Percentiles rank a stretch among this genome's conserved stretches.
Conservation (phyloP, 2,888 invertebrate genomes). For the Altica lythri region DNA sequence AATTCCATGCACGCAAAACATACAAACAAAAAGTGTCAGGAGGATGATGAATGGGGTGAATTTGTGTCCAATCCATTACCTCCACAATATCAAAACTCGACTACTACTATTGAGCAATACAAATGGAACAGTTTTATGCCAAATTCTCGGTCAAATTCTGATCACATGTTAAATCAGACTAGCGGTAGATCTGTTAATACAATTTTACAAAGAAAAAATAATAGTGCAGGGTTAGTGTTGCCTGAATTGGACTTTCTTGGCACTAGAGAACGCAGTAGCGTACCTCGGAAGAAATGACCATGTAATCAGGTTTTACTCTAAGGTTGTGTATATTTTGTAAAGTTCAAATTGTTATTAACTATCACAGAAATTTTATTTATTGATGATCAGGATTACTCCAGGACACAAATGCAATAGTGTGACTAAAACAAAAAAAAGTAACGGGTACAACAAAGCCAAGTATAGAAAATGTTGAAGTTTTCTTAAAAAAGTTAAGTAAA, state of each 20-base stretch:
- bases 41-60: slow-evolving; percentile 64
- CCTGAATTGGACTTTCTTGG: slow-evolving; percentile 63
- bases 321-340: slow-evolving; percentile 31
- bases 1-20: slow-evolving; percentile 5
- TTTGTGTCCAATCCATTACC: slow-evolving; percentile 60
- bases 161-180: slow-evolving; percentile 5
- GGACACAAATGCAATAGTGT: too few relatives aligned
- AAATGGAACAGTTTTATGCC: slow-evolving; percentile 46
- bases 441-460: too few relatives aligned
- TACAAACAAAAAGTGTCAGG: slow-evolving; percentile 28
- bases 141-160: slow-evolving; percentile 29
- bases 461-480: too few relatives aligned
- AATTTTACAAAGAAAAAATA: slow-evolving; percentile 32
- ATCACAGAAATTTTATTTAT: too few relatives aligned
- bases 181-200: slow-evolving; percentile 8
- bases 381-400: too few relatives aligned
- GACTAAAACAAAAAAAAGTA: too few relatives aligned
- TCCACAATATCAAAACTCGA: slow-evolving; percentile 26
- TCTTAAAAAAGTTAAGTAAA: too few relatives aligned
- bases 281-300: slow-evolving; percentile 54
- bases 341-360: slow-evolving; percentile 14
- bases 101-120: slow-evolving; percentile 14
- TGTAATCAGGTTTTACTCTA: slow-evolving; percentile 56
- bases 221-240: slow-evolving; percentile 58
- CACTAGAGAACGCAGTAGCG: slow-evolving; percentile 53